These are phyloP conservation scores for Bellardia bayeri DNA, from an alignment of 2,888 invertebrate genomes.

Conservation along the genomic window DNA sequence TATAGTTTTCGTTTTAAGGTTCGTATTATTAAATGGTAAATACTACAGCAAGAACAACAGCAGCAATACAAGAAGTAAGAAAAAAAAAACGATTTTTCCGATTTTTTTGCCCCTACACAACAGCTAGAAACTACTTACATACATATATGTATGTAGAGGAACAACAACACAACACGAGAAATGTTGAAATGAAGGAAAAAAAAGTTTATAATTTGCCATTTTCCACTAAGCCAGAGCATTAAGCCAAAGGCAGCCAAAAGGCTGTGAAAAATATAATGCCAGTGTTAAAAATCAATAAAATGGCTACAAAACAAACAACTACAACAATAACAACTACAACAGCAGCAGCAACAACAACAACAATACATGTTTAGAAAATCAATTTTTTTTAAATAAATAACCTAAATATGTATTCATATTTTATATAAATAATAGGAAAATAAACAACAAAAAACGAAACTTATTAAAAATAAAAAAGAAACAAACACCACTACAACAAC, in stretches of 20 bases:
- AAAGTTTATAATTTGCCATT: slow-evolving; percentile 61
- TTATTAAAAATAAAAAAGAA: slow-evolving; percentile 12
- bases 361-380: slow-evolving; percentile 64
- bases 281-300: slow-evolving; percentile 73
- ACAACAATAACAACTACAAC: slow-evolving; percentile 27
- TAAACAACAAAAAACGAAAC: not conserved
- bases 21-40: slow-evolving; percentile 49
- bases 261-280: slow-evolving; percentile 58
- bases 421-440: slow-evolving; percentile 42
- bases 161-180: slow-evolving; percentile 12
- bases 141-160: slow-evolving; percentile 10
- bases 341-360: slow-evolving; percentile 10
- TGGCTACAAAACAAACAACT: slow-evolving; percentile 62
- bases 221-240: slow-evolving; percentile 52
- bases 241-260: slow-evolving; percentile 61
- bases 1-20: slow-evolving; percentile 61
- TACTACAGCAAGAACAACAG: slow-evolving; percentile 27
- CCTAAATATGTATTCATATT: slow-evolving; percentile 66
- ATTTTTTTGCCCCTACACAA: slow-evolving; percentile 1
- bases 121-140: slow-evolving; percentile 30
- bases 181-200: slow-evolving; percentile 39
- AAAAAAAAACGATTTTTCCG: slow-evolving; percentile 59
- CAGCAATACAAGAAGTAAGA: slow-evolving; percentile 15
- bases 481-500: slow-evolving; percentile 19
- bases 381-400: slow-evolving; percentile 70